These are phyloP conservation scores for Gulo gulo DNA, from an alignment of 2,113 vertebrate species.

Conservation along the genomic window DNA sequence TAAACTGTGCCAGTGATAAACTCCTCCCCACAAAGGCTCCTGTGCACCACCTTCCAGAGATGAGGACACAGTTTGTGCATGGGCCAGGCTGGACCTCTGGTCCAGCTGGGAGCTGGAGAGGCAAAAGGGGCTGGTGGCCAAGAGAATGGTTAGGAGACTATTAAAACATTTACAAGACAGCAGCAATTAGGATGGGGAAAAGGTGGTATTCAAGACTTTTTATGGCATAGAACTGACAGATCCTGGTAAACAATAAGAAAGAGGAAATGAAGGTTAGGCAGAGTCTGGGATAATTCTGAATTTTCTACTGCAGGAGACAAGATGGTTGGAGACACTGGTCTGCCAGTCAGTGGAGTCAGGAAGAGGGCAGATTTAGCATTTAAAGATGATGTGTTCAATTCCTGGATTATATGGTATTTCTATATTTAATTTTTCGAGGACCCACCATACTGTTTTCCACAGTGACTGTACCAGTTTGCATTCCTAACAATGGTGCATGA, in stretches of 20 bases:
- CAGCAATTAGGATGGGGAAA: neutral
- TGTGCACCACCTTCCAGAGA: neutral
- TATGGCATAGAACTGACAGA: neutral
- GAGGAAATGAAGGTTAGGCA: neutral
- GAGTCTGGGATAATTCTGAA: neutral
- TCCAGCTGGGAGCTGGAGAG: neutral
- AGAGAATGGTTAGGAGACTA: neutral
- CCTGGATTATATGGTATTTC: neutral
- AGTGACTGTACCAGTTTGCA: neutral
- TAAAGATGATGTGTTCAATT: neutral
- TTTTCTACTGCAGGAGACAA: neutral
- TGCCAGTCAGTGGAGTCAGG: neutral
- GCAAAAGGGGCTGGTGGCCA: neutral
- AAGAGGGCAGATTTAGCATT: neutral
- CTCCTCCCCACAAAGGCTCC: neutral
- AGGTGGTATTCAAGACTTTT: neutral
- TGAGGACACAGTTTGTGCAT: neutral
- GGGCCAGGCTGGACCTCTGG: neutral
- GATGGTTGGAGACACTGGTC: neutral
- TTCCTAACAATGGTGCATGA: neutral
- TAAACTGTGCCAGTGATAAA: neutral
- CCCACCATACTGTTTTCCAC: neutral
- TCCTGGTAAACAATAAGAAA: neutral
- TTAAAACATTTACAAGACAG: neutral
- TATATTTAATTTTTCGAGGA: neutral